Conservation (phyloP, 1,140 invertebrate species). For the Metaphire vulgaris region DNA sequence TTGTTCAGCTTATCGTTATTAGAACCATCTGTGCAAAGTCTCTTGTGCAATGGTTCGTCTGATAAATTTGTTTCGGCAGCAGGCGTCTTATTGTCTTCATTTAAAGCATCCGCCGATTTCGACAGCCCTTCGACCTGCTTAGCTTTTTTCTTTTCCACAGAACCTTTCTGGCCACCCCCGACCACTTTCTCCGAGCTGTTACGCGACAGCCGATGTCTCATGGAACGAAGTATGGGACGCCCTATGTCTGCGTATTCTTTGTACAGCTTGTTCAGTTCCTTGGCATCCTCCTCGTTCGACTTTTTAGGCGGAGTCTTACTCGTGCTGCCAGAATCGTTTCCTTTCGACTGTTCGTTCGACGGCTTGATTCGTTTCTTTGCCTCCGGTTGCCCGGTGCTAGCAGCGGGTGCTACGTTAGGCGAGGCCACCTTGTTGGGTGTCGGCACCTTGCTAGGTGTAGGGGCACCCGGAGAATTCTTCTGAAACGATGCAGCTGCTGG, state of each 20-base stretch:
- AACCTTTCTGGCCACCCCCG: too few relatives aligned
- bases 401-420: too few relatives aligned
- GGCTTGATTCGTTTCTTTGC: neutral
- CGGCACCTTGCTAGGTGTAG: too few relatives aligned
- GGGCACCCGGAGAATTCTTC: neutral
- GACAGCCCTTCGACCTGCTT: too few relatives aligned
- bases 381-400: neutral
- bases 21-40: neutral
- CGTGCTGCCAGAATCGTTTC: neutral
- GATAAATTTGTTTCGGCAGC: too few relatives aligned
- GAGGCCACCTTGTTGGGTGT: neutral
- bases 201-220: constrained; percentile 8
- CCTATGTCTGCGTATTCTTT: constrained; percentile 8
- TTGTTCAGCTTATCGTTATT: neutral
- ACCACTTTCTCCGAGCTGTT: neutral
- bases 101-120: too few relatives aligned
- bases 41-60: neutral
- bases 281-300: constrained; percentile 7
- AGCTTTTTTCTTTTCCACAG: too few relatives aligned
- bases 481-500: neutral
- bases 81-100: too few relatives aligned
- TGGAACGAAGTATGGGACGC: constrained; percentile 13
- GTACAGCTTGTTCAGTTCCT: constrained; percentile 13
- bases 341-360: neutral
- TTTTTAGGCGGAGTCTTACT: constrained; percentile 7